phyloP scores from a whole-genome alignment of 1,140 invertebrate genomes.

The Limonius californicus region DNA sequence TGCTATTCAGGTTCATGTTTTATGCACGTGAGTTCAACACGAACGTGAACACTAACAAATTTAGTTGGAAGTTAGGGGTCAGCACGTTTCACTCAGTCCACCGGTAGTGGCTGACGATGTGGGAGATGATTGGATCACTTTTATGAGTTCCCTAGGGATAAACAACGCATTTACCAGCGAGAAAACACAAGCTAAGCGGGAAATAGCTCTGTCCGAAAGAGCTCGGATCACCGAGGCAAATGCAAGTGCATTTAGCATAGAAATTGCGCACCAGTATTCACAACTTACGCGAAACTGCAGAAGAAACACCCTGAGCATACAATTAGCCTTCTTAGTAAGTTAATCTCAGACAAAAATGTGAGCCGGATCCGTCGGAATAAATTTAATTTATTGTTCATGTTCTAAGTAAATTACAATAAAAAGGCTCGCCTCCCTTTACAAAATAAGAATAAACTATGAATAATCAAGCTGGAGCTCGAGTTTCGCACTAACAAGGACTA shows the following conservation, averaged over 20 bases:
- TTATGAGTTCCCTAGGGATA: constrained; percentile 51
- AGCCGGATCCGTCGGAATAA: constrained; percentile 16
- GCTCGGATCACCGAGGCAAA: constrained; percentile 20
- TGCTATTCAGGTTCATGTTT: constrained; percentile 32
- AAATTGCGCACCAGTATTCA: constrained; percentile 18
- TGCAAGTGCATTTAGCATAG: constrained; percentile 33
- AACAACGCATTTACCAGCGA: constrained; percentile 42
- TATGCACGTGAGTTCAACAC: constrained; percentile 23
- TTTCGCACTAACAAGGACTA: constrained; percentile 24
- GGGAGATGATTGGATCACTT: constrained; percentile 54
- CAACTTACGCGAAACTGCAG: neutral
- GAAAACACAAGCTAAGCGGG: constrained; percentile 35
- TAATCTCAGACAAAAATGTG: constrained; percentile 2
- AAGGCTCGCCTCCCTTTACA: neutral
- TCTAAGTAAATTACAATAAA: constrained; percentile 29
- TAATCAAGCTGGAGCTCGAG: constrained; percentile 26
- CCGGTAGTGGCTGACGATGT: constrained; percentile 32
- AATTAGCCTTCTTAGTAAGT: neutral
- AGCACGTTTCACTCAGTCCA: constrained; percentile 27
- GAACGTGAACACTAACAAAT: constrained; percentile 35
- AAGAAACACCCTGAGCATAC: neutral
- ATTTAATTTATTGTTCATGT: constrained; percentile 23
- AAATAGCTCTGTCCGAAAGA: constrained; percentile 24
- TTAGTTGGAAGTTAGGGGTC: constrained; percentile 31
- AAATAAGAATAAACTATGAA: constrained; percentile 33